Evolutionary conservation across 2,888 invertebrate genomes (phyloP).

Genomic region (Cheiracanthium punctorium): DNA sequence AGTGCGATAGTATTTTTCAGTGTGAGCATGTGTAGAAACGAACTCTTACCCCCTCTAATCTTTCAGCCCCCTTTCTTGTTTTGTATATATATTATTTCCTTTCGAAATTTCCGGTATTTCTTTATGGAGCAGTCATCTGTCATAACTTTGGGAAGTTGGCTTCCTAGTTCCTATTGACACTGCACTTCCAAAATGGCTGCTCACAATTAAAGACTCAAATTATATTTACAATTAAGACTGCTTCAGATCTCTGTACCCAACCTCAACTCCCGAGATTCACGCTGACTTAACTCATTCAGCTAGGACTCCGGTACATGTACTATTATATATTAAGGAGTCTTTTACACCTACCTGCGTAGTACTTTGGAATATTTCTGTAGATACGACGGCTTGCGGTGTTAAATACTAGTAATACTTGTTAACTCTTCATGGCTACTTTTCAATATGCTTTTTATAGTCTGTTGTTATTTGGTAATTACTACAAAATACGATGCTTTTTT

Average conservation of each 20-base stretch:
- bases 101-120: not conserved
- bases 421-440: too few species aligned
- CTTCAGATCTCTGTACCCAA: too few species aligned
- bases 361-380: slow-evolving; percentile 50
- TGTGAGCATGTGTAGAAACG: slow-evolving; percentile 21
- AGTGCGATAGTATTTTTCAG: slow-evolving; percentile 34
- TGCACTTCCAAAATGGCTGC: slow-evolving; percentile 63
- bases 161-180: slow-evolving; percentile 56
- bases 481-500: too few species aligned
- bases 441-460: too few species aligned
- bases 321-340: not conserved
- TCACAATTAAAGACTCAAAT: too few species aligned
- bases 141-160: slow-evolving; percentile 45
- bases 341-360: slow-evolving; percentile 1
- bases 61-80: not conserved
- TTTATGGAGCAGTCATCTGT: slow-evolving; percentile 35
- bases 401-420: too few species aligned
- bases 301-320: not conserved
- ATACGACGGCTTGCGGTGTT: too few species aligned
- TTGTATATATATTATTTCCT: not conserved
- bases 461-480: too few species aligned
- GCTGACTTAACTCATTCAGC: not conserved
- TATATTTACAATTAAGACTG: too few species aligned
- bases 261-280: too few species aligned
- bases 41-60: not conserved